Evolutionary conservation across 2,888 invertebrate genomes (phyloP), one percentile per base, ranked within the genome.

Genomic region (Lysandra bellargus): DNA sequence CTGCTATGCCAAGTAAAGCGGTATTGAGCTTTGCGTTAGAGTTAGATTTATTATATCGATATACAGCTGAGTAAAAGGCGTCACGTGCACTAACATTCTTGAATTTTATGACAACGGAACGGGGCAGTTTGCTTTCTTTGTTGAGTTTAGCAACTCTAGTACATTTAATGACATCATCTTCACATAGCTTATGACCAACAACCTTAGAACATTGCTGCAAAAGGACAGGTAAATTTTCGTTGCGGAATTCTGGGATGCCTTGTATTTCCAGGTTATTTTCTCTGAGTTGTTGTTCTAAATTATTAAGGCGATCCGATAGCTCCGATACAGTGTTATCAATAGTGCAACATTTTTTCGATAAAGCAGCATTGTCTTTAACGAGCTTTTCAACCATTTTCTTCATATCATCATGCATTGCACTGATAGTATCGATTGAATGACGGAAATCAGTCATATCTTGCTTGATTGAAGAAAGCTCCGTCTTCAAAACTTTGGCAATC

Each of bases 21-120:
- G 77, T 37, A 49, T 60, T 57, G 1, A 77, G 37, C 30, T 77
- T 77, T 6, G 60, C 9, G 14, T 78, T 72, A 1, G 78, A 33
- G n/a, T 78, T 78, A 5, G 78, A 17, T 33, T 78, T 69, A 23
- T 78, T 78, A 69, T 78, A 78, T 14, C 78, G 23, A n/a, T 69
- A 33, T n/a, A 78, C 72, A 4, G 78, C 69, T 1, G 78, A 78
- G 33, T 72, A 72, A 7, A 78, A 78, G 1, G 49, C 72, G 14
- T 78, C 78, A 6, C 78, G 78, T 33, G 14, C 5, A 33, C 49
- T 49, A 17, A 53, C 7, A 9, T 30, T 72, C 4, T 44, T 69
- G 30, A 78, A 78, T 64, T 78, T 78, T 3, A 72, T 53, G 17
- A 78, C 44, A 17, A 78, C 49, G 23, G 53, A 33, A 37, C 72